A percentile compares a stretch with the other conserved stretches of the same genome.
Evolutionary conservation across 2,888 invertebrate genomes (phyloP).

Genomic region (Nomada lathburiana): DNA sequence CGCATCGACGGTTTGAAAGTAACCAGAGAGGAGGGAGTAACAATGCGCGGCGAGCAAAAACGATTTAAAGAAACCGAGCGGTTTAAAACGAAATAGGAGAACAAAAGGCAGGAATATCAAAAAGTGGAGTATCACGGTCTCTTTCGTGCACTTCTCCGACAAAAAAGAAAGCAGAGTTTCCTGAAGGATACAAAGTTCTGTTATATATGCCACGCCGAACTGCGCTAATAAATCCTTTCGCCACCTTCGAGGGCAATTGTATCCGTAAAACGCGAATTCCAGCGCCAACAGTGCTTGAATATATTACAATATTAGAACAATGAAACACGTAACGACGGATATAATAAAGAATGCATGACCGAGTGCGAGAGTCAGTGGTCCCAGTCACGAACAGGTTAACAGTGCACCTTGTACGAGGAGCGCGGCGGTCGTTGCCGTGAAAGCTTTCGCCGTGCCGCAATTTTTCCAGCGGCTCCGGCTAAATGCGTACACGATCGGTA

Average conservation of each 20-base stretch:
- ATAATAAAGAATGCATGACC: conserved; percentile 2
- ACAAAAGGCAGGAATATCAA: neutral
- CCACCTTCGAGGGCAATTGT: neutral
- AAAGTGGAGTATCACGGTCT: no score
- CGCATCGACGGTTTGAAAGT: neutral
- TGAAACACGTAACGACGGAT: neutral
- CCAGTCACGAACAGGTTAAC: conserved; percentile 15
- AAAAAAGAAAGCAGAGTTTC: neutral
- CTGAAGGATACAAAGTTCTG: neutral
- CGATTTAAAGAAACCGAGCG: neutral
- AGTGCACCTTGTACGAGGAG: neutral
- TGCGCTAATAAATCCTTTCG: neutral
- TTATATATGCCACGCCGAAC: neutral
- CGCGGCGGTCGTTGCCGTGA: neutral
- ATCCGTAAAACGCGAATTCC: no score
- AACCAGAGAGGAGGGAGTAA: neutral
- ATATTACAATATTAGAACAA: neutral
- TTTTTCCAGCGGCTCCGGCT: neutral
- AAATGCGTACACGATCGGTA: neutral
- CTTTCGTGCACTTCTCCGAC: no score
- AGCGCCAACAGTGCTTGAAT: neutral
- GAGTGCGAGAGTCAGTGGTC: neutral
- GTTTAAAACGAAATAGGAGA: neutral
- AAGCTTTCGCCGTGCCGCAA: conserved; percentile 19
- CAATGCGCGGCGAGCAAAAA: no score